phyloP scores from a whole-genome alignment of 2,113 vertebrate genomes.

The Bubo blakistoni region DNA sequence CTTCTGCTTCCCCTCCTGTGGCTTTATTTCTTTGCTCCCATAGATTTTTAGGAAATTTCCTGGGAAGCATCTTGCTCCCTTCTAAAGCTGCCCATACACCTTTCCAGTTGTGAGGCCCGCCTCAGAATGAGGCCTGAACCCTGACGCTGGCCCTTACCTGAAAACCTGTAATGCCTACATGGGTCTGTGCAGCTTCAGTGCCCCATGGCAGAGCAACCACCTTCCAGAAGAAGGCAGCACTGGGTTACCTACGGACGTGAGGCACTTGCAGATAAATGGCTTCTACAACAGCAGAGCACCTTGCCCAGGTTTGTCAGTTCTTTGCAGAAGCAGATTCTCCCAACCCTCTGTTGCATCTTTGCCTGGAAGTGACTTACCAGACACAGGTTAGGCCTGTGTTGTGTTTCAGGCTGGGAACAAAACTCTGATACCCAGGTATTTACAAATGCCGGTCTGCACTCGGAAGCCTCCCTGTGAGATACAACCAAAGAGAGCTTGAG shows the following conservation, averaged over 20 bases:
- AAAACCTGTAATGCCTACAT: accelerated
- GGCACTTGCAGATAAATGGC: not conserved
- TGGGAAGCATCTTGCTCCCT: not conserved
- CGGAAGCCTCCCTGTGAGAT: not conserved
- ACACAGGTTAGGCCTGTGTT: not conserved
- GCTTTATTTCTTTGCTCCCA: not conserved
- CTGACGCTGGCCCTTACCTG: not conserved
- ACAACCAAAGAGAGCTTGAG: not conserved
- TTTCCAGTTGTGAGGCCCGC: accelerated
- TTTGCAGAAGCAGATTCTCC: not conserved
- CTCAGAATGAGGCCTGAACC: not conserved
- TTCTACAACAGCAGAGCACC: accelerated
- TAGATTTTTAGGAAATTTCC: not conserved
- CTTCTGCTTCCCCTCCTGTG: not conserved
- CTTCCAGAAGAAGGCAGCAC: not conserved
- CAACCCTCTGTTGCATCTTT: not conserved
- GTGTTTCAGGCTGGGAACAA: not conserved
- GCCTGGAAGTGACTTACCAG: not conserved
- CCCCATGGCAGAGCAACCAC: not conserved
- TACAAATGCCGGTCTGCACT: accelerated
- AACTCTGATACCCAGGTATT: not conserved
- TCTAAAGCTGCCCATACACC: not conserved
- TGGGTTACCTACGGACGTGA: accelerated
- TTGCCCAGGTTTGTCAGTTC: not conserved
- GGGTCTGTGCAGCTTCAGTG: not conserved